Evolutionary conservation across 2,113 vertebrate species (phyloP).

Genomic region (Pollachius pollachius): DNA sequence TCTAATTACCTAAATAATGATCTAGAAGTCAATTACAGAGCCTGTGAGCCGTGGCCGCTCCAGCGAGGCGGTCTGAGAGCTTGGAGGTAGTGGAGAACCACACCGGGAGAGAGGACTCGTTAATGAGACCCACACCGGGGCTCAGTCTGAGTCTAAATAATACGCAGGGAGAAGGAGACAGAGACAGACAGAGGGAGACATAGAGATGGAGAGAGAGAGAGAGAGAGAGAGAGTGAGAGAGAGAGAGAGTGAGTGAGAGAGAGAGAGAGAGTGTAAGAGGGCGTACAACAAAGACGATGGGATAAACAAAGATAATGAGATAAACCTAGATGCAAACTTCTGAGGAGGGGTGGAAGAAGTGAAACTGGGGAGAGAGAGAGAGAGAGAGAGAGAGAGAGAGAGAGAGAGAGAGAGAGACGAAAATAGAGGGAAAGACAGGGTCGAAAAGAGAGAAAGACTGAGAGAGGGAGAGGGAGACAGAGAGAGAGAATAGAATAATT

Average conservation of each 20-base stretch:
- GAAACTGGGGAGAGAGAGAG: background rate
- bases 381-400: no score
- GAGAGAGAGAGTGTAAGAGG: background rate
- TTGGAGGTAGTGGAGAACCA: background rate
- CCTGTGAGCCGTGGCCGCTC: constrained; percentile 15
- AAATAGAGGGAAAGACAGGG: no score
- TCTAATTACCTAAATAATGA: constrained; percentile 67
- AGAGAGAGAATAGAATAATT: no score
- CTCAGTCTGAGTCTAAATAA: constrained; percentile 36
- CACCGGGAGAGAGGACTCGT: constrained; percentile 9
- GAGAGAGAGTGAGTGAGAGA: background rate
- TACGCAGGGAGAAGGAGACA: background rate
- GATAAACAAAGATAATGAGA: no score
- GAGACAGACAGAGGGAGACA: constrained; percentile 20
- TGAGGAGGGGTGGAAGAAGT: background rate
- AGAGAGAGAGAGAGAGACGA: no score
- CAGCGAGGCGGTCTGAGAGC: background rate
- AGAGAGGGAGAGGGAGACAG: no score
- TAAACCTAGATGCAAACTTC: no score
- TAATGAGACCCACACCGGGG: constrained; percentile 41
- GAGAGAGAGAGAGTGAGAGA: no score
- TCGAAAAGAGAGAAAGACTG: no score
- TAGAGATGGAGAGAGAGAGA: background rate
- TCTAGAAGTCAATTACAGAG: constrained; percentile 51
- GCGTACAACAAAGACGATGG: background rate